phyloP scores from a whole-genome alignment of 1,140 invertebrate species.

The Mamestra configurata region DNA sequence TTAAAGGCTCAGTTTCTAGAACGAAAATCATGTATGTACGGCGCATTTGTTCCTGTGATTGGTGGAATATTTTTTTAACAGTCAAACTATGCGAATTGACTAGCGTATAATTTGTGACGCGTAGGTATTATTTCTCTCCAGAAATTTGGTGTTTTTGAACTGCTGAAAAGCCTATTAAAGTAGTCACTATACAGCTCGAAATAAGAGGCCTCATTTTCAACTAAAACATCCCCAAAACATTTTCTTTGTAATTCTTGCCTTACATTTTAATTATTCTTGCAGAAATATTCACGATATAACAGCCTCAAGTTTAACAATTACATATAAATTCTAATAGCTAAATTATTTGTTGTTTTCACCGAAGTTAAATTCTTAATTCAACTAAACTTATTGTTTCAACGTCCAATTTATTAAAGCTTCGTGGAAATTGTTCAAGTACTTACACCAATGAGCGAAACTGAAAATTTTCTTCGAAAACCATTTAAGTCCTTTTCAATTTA shows the following conservation, averaged over 20 bases:
- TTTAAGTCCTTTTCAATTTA: too few relatives aligned
- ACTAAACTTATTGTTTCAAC: constrained; percentile 17
- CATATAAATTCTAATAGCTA: constrained; percentile 3
- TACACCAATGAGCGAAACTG: not conserved
- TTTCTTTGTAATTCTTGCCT: not conserved
- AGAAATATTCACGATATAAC: not conserved
- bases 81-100: not conserved
- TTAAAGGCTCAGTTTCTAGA: too few relatives aligned
- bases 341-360: not conserved
- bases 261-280: constrained; percentile 19
- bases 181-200: too few relatives aligned
- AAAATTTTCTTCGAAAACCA: too few relatives aligned
- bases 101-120: too few relatives aligned
- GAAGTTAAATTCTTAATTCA: constrained; percentile 29
- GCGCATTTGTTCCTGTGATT: too few relatives aligned
- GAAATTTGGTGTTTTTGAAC: too few relatives aligned
- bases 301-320: constrained; percentile 24
- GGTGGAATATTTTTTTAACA: not conserved
- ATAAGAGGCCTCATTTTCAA: too few relatives aligned
- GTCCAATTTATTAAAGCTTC: constrained; percentile 21
- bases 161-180: too few relatives aligned
- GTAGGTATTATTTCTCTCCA: too few relatives aligned
- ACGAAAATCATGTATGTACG: too few relatives aligned
- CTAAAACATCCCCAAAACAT: not conserved
- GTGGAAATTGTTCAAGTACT: constrained; percentile 7